Evolutionary conservation across 1,140 invertebrate genomes (phyloP), one percentile per base, ranked within the genome.

Genomic region (Drosophila tristis): DNA sequence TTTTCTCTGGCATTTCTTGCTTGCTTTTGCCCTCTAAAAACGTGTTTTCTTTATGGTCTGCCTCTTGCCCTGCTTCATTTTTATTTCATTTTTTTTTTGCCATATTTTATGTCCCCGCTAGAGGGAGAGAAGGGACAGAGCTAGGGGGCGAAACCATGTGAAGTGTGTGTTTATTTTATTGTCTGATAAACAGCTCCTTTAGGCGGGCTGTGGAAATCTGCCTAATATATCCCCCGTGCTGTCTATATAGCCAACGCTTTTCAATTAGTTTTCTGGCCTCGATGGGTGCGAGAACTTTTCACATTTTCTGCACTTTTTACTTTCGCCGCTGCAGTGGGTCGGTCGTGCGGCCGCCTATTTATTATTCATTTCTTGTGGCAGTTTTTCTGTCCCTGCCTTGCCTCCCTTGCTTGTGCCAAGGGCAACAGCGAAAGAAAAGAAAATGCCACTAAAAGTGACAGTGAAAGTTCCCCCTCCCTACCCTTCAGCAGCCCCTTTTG

Each of bases 151-250:
- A 2, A 3, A 39, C 44, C 58, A 20, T 51, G 49, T 29, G 44
- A 74, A 89, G 80, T 80, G 84, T 74, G 85, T 89, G 85, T 84
- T 89, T 89, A 89, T 89, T 89, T 89, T 89, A 89, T 84, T 89
- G 84, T 61, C 85, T 84, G 85, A 89, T 89, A 90, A 89, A 80
- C 84, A 89, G 85, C 67, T 77, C 51, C 79, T 84, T 57, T 55
- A 66, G 74, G 8, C 39, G 16, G 16, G 26, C 9, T 56, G 26
- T 42, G 16, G 23, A 64, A 65, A 61, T 75, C 61, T 62, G 51
- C 48, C 47, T 49, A 62, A 56, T 62, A 25, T n/a, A 56, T 5
- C 7, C 16, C 29, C 31, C 29, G 39, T 31, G 39, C 0, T 13
- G 35, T 35, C 3, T 35, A 45, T 4, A 45, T 31, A 7, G 29